Conservation (phyloP, 2,888 invertebrate species). For the Nematopogon swammerdamellus region DNA sequence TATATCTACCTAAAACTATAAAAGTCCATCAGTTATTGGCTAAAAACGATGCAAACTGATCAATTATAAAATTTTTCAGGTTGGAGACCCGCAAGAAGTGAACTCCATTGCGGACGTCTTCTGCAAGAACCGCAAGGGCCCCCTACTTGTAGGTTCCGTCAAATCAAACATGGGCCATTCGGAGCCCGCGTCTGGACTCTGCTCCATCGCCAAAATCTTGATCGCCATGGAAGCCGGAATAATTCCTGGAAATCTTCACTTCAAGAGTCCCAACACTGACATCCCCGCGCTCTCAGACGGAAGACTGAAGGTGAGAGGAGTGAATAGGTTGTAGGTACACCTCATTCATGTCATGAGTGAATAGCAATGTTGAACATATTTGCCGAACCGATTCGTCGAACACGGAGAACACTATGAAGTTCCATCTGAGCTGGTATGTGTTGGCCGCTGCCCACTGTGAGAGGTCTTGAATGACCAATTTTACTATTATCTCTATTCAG, state of each 20-base stretch:
- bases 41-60: too few relatives aligned
- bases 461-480: too few relatives aligned
- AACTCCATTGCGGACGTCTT: conserved; percentile 92
- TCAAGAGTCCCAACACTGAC: conserved; percentile 78
- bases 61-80: conserved; percentile 28
- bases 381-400: too few relatives aligned
- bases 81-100: conserved; percentile 97
- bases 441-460: too few relatives aligned
- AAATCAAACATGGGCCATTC: conserved; percentile 99
- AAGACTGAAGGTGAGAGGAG: conserved; percentile 66
- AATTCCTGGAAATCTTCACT: conserved; percentile 93
- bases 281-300: conserved; percentile 91
- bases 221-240: conserved; percentile 89
- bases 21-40: too few relatives aligned
- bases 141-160: conserved; percentile 90
- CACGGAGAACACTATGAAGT: too few relatives aligned
- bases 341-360: too few relatives aligned
- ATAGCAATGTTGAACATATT: too few relatives aligned
- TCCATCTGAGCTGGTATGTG: too few relatives aligned
- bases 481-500: too few relatives aligned
- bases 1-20: too few relatives aligned
- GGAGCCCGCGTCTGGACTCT: conserved; percentile 89
- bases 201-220: conserved; percentile 86
- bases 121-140: conserved; percentile 74
- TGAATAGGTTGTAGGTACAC: too few relatives aligned